Conservation (phyloP, 2,113 vertebrate species). For the Sterna hirundo region DNA sequence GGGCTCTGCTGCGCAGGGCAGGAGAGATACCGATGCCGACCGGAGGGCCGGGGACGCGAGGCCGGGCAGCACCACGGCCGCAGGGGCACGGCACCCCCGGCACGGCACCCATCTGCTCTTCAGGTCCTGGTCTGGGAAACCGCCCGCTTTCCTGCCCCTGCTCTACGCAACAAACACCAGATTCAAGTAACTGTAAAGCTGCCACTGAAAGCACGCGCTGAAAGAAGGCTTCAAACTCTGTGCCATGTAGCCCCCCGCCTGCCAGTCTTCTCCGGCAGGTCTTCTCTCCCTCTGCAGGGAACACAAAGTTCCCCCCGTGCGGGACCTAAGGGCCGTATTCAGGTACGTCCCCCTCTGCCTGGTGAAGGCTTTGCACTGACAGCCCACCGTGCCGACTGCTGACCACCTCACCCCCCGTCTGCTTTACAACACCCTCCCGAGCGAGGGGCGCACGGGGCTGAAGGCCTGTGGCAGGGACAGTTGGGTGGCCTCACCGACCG, state of each 20-base stretch:
- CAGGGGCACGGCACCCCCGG: neutral
- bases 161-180: neutral
- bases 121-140: neutral
- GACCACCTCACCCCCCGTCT: neutral
- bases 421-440: neutral
- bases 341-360: rapidly evolving
- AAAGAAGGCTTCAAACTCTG: neutral
- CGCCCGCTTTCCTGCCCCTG: neutral
- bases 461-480: neutral
- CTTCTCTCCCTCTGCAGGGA: neutral
- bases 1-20: neutral
- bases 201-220: rapidly evolving
- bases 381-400: rapidly evolving
- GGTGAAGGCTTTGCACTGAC: neutral
- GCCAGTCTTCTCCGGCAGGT: rapidly evolving
- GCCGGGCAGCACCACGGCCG: rapidly evolving
- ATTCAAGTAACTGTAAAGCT: neutral
- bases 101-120: neutral
- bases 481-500: rapidly evolving
- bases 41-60: rapidly evolving
- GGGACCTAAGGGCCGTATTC: rapidly evolving
- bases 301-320: rapidly evolving
- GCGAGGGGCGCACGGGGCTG: neutral
- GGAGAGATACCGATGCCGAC: rapidly evolving
- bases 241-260: rapidly evolving